These are phyloP conservation scores for Dichetophora obliterata DNA, from an alignment of 2,888 invertebrate species.

Conservation along the genomic window DNA sequence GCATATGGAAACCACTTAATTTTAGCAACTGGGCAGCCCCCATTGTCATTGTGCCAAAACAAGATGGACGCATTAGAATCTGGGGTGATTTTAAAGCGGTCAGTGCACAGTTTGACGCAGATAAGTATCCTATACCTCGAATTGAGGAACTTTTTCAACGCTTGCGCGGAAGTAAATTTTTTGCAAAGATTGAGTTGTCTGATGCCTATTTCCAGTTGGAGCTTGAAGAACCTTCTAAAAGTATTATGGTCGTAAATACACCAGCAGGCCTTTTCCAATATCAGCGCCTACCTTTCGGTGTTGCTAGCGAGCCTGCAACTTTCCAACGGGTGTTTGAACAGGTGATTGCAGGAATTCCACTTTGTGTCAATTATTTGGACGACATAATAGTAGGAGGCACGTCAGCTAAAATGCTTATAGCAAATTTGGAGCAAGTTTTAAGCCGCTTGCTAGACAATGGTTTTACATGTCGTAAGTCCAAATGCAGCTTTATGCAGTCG, in stretches of 20 bases:
- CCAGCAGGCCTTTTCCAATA: too few relatives aligned
- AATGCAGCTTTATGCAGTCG: neutral
- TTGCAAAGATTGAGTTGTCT: neutral
- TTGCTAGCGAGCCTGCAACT: neutral
- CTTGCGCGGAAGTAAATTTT: neutral
- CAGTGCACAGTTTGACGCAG: neutral
- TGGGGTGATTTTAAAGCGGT: neutral
- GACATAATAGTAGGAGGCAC: neutral
- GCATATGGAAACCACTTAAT: neutral
- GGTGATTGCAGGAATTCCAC: neutral
- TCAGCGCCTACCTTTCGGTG: too few relatives aligned
- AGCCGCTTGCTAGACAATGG: too few relatives aligned
- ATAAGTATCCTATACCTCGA: neutral
- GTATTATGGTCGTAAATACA: neutral
- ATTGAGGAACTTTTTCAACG: neutral
- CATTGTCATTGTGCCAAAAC: neutral
- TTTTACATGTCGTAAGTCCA: neutral
- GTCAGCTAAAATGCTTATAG: neutral
- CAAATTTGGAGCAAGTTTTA: neutral
- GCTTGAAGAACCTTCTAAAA: neutral
- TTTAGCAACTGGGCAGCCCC: neutral
- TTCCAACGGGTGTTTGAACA: neutral
- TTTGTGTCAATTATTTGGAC: neutral
- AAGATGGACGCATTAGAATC: neutral
- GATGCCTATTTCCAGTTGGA: neutral